Conservation (phyloP, 2,113 vertebrate species). For the Larimichthys crocea region DNA sequence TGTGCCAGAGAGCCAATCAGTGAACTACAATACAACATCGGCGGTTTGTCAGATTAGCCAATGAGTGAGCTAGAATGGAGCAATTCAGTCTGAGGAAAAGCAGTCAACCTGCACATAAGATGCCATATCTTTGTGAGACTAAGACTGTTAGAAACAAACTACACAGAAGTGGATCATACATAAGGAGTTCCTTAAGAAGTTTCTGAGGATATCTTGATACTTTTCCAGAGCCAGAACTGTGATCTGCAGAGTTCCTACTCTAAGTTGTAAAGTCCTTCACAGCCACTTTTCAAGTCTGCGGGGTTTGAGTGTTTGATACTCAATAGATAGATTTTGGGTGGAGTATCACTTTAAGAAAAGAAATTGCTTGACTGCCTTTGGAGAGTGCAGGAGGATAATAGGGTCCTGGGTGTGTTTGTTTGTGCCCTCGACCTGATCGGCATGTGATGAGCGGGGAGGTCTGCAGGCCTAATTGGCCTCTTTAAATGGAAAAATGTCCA, state of each 20-base stretch:
- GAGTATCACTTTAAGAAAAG: conserved; percentile 40
- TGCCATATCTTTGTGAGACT: not conserved
- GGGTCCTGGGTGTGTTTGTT: conserved; percentile 73
- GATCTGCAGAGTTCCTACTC: not conserved
- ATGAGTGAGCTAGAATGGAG: not conserved
- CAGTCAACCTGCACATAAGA: too few relatives aligned
- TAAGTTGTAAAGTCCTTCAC: not conserved
- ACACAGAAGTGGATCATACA: not conserved
- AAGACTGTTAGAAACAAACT: not conserved
- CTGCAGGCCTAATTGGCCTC: conserved; percentile 74
- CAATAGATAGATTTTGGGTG: not conserved
- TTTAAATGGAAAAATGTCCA: conserved; percentile 77
- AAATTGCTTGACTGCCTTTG: conserved; percentile 57
- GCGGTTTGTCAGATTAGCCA: not conserved
- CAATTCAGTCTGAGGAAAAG: not conserved
- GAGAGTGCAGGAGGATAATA: conserved; percentile 64
- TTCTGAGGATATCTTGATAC: not conserved
- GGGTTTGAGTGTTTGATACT: not conserved
- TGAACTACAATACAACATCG: too few relatives aligned
- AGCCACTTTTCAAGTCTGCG: conserved; percentile 1
- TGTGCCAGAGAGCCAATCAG: too few relatives aligned
- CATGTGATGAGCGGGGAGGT: conserved; percentile 63
- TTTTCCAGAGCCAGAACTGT: not conserved
- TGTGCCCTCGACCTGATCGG: conserved; percentile 65
- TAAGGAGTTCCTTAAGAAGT: not conserved